Evolutionary conservation across 2,113 vertebrate species (phyloP).

Genomic region (Bubalus kerabau): DNA sequence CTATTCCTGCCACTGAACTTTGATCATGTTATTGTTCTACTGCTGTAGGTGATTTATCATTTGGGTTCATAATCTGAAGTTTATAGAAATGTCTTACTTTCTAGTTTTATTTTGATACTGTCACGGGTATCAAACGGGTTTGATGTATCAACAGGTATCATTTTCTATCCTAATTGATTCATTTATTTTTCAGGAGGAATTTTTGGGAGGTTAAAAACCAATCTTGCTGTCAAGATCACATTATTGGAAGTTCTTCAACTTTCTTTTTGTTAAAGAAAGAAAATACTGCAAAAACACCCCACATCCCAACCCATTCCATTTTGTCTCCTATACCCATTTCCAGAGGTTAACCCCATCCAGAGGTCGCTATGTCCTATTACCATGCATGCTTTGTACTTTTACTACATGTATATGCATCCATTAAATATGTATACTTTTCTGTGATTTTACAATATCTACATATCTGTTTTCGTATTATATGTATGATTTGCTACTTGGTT

Average conservation of each 20-base stretch:
- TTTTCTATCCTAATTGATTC: not conserved
- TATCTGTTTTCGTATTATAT: not conserved
- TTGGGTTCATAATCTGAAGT: not conserved
- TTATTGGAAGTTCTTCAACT: not conserved
- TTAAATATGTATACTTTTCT: not conserved
- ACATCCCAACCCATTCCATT: not conserved
- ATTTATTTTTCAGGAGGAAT: conserved; percentile 34
- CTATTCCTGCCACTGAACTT: not conserved
- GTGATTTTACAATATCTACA: not conserved
- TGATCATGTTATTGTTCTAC: not conserved
- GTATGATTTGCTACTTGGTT: not conserved
- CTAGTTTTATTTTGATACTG: not conserved
- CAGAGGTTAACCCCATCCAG: not conserved
- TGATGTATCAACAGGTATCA: not conserved
- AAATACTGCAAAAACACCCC: not conserved
- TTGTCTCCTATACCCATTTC: not conserved
- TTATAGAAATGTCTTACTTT: not conserved
- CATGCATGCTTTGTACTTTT: not conserved
- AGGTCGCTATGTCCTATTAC: not conserved
- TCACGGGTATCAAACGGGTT: not conserved
- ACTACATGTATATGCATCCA: not conserved
- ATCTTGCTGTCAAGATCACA: not conserved
- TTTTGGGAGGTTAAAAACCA: not conserved
- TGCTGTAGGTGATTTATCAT: not conserved
- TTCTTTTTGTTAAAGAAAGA: not conserved